Evolutionary conservation across 2,888 invertebrate genomes (phyloP), one percentile per base, ranked within the genome.

Genomic region (Nudaria mundana): DNA sequence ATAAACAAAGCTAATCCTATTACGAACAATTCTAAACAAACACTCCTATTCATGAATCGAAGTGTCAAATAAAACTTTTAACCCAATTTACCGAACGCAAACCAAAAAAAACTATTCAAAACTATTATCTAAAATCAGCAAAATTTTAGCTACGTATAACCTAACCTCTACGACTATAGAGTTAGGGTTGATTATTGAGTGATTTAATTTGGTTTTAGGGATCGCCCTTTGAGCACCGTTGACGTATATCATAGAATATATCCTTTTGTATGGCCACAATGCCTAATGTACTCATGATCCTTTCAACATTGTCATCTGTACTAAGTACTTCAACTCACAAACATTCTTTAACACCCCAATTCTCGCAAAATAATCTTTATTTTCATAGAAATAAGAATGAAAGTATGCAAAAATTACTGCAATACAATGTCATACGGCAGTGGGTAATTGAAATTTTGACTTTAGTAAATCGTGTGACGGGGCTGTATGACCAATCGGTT

Each of bases 201-300:
- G 11, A 6, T 0, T 6, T 5, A 1, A 1, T 3, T 8, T 11
- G 7, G 10, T 3, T 45, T 54, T 48, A 8, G 22, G 47, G 22
- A 43, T 42, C 4, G 43, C 39, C 57, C 61, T 66, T 70, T 66
- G 45, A 63, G 56, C 67, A 64, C 61, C 75, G 76, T 74, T 83
- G 83, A 84, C 81, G 76, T 73, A 56, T 72, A 68, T 68, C 70
- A 73, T 71, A 70, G 76, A 66, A 71, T 56, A 52, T 65, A 59
- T 63, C 55, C 56, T 57, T 71, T 84, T 85, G 83, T 85, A 49
- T 48, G 36, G 37, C 48, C 64, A 86, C 84, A 86, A 86, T 69
- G 64, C 77, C 83, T 86, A 86, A 86, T 86, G 76, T 63, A 82
- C 83, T 86, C 85, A 80, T 82, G 81, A 80, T 80, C 81, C 74